Evolutionary conservation across 1,140 invertebrate genomes (phyloP), one percentile per base, ranked within the genome.

Genomic region (Drosophila malerkotliana): DNA sequence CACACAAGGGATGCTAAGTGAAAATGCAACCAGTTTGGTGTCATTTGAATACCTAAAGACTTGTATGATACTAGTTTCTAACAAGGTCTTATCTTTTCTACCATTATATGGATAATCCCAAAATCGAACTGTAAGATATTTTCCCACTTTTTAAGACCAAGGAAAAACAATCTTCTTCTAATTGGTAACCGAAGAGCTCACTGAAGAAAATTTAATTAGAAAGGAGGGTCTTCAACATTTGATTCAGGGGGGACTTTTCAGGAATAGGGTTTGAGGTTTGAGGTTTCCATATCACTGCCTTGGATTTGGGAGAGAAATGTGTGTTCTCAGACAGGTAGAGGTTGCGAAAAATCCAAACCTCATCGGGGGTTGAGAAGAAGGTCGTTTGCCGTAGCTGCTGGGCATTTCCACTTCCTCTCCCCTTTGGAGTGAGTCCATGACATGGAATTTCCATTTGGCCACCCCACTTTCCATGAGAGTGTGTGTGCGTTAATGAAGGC

Each of bases 401-500:
- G 53, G 37, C 58, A 57, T 59, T 81, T 74, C 44, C 66, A 55
- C 62, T 55, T 54, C 55, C 63, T 18, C 18, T 18, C 18, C 18
- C 18, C 18, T 1, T 18, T 1, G 18, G 18, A 18, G 18, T 18
- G 18, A 18, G 18, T 18, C 68, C 48, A 12, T 79, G 41, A 58
- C 62, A 73, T 48, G 55, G 45, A 69, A 72, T 75, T 83, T 83
- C 71, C 74, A 77, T 79, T 69, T 82, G 54, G 54, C 74, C 74
- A 78, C 55, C 68, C 41, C 45, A 15, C 18, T 34, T 10, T 15
- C 41, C 41, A 44, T 0, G 6, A 53, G 53, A 39, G 57, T 76
- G 57, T 76, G 60, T 58, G 60, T 55, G 72, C 47, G 73, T 66
- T 87, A 85, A 85, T 85, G 82, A 81, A 85, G 82, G 78, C 82